These are phyloP conservation scores for Microctonus aethiopoides DNA, from an alignment of 2,888 invertebrate genomes.

Conservation along the genomic window DNA sequence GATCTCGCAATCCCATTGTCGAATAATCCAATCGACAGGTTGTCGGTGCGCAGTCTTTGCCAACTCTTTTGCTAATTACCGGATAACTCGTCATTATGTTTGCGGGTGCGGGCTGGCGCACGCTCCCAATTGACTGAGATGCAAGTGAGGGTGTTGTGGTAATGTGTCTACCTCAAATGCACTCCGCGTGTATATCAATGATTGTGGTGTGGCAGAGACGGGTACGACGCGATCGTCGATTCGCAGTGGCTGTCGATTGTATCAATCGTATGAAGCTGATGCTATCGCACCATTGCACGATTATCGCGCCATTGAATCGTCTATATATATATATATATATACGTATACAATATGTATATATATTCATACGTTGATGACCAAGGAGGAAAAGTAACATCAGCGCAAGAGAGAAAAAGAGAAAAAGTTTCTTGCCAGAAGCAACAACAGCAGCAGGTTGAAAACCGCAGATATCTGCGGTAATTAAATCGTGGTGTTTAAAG, in stretches of 20 bases:
- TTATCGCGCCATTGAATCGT: constrained; percentile 45
- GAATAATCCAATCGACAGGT: constrained; percentile 36
- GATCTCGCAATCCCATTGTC: constrained; percentile 33
- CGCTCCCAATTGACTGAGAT: constrained; percentile 21
- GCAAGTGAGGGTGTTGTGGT: constrained; percentile 42
- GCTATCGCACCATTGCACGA: constrained; percentile 41
- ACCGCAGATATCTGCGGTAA: constrained; percentile 43
- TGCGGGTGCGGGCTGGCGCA: constrained; percentile 31
- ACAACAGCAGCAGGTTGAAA: constrained; percentile 17
- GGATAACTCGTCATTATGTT: constrained; percentile 51
- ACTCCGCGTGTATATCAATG: constrained; percentile 26
- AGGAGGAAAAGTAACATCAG: too few relatives aligned
- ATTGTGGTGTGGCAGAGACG: background rate
- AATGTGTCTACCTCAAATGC: constrained; percentile 40
- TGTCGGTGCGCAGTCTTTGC: constrained; percentile 37
- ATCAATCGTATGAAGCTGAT: constrained; percentile 40
- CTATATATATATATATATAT: background rate
- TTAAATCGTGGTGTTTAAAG: constrained; percentile 52
- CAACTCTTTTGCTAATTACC: constrained; percentile 56
- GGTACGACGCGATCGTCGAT: constrained; percentile 17
- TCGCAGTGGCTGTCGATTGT: constrained; percentile 41
- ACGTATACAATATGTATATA: too few relatives aligned
- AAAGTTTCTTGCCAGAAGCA: background rate
- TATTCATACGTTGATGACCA: constrained; percentile 17
- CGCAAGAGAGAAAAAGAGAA: too few relatives aligned